phyloP scores from a whole-genome alignment of 2,113 vertebrate species.

The Motacilla alba region DNA sequence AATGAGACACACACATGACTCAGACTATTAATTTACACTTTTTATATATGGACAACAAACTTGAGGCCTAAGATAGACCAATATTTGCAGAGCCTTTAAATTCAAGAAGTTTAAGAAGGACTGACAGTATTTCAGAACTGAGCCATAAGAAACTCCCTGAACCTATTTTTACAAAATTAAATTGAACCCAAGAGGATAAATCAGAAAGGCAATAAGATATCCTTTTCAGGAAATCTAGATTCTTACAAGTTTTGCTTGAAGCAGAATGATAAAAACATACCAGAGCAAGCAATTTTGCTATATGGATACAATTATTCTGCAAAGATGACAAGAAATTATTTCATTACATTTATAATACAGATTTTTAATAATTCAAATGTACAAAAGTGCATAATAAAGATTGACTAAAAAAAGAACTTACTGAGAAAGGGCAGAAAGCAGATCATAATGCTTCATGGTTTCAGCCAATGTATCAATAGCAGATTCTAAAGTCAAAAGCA shows the following conservation, averaged over 20 bases:
- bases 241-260: neutral
- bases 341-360: neutral
- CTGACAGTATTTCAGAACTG: neutral
- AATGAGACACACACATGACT: neutral
- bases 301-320: neutral
- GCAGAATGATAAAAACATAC: neutral
- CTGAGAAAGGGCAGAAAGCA: constrained; percentile 94
- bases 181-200: neutral
- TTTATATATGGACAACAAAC: neutral
- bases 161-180: neutral
- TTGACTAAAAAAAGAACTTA: constrained; percentile 71
- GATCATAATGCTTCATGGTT: constrained; percentile 94
- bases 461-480: constrained; percentile 95
- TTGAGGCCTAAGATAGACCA: neutral
- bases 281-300: neutral
- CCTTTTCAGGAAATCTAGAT: neutral
- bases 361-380: neutral
- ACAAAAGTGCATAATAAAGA: neutral
- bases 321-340: neutral
- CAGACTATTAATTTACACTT: neutral
- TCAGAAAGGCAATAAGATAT: neutral
- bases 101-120: neutral
- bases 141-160: neutral
- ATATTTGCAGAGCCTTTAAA: neutral
- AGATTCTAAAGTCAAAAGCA: constrained; percentile 94